Evolutionary conservation across 2,113 vertebrate species (phyloP), one percentile per base, ranked within the genome.

Genomic region (Microtus pennsylvanicus): DNA sequence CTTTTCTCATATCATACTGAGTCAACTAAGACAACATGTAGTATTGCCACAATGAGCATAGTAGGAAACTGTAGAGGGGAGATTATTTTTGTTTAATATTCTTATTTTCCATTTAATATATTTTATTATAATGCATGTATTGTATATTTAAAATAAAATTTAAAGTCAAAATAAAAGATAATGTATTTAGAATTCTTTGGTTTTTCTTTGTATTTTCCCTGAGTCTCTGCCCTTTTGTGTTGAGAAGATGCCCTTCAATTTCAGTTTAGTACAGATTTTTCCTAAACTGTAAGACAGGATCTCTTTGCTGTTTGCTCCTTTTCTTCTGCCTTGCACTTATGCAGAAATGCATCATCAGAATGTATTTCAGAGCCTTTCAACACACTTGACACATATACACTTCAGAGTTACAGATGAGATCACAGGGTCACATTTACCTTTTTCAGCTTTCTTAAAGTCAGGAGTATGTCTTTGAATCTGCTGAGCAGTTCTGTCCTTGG

Each of bases 381-480:
- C 63, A 86, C 24, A 90, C 47, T 93, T 42, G 26, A 87, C 58
- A 87, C 70, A 83, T 30, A 47, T 55, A 93, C 10, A 76, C 70
- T 85, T 89, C 22, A 93, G 80, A 94, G 55, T 76, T 95, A 87
- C 61, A 91, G 52, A 96, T 90, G 87, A 95, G 92, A 76, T 91
- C 50, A 52, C 50, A 38, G 83, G n/a, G 69, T 95, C 75, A 80
- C 75, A 91, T 93, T 93, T 91, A 91, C 69, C n/a, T 69, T 95
- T 92, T 87, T 83, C 61, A 95, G 89, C 67, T 85, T 93, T 89
- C 75, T 67, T 94, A 76, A 89, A 93, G 75, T 94, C 87, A 90
- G 72, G 82, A 82, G 22, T 65, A 78, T 93, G 50, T n/a, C 67
- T 95, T 78, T 94, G 75, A 95, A 80, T 94, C 78, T 87, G 81